phyloP scores from a whole-genome alignment of 1,140 invertebrate species.

The Thaumatotibia leucotreta region DNA sequence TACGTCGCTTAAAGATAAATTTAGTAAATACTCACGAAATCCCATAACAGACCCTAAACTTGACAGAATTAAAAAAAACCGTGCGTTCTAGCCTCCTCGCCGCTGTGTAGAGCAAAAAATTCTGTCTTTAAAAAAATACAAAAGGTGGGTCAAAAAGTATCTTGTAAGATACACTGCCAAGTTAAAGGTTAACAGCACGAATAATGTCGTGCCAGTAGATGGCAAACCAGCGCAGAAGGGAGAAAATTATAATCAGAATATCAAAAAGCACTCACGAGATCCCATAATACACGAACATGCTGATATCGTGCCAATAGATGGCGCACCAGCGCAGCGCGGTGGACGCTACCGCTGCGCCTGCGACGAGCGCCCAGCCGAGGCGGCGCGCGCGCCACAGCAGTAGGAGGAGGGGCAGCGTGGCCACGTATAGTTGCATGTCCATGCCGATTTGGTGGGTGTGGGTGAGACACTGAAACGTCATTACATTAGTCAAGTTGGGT shows the following conservation, averaged over 20 bases:
- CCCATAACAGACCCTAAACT: too few species aligned
- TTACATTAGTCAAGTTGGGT: too few species aligned
- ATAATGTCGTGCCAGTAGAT: slow-evolving; percentile 81
- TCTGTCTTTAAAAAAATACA: too few species aligned
- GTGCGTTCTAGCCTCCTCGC: too few species aligned
- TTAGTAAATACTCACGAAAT: too few species aligned
- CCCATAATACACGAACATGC: slow-evolving; percentile 83
- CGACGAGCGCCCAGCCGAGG: slow-evolving; percentile 75
- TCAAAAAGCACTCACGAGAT: slow-evolving; percentile 32
- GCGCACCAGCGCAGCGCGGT: slow-evolving; percentile 81
- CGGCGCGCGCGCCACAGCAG: slow-evolving; percentile 81
- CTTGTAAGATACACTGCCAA: too few species aligned
- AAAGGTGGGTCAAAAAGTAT: too few species aligned
- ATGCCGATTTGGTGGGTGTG: slow-evolving; percentile 86
- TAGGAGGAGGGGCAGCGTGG: slow-evolving; percentile 82
- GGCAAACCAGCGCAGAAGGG: slow-evolving; percentile 80
- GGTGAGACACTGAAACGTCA: slow-evolving; percentile 79
- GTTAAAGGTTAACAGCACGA: too few species aligned
- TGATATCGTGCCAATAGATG: slow-evolving; percentile 80
- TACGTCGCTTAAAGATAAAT: too few species aligned
- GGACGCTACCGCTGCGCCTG: slow-evolving; percentile 77
- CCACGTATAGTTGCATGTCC: slow-evolving; percentile 87
- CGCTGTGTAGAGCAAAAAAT: too few species aligned
- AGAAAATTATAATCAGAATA: slow-evolving; percentile 69
- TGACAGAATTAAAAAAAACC: too few species aligned